Base-by-base conservation (phyloP, 2,113 vertebrate species). In the Hucho hucho region DNA sequence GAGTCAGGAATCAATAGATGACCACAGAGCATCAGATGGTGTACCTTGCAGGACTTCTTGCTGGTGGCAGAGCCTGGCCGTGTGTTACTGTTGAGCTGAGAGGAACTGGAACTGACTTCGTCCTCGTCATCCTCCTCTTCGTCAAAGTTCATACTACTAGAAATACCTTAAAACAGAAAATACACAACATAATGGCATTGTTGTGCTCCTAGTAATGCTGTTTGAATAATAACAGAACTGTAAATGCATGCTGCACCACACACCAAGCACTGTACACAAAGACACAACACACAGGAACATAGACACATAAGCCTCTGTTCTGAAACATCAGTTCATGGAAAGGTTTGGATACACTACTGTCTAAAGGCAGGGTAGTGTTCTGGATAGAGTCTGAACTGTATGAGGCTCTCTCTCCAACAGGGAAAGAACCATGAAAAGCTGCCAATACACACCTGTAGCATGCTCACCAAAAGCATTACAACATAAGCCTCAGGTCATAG, bases 141-240 rank as follows among this genome's bases (percentile, higher is more conserved):
- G 83, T 97, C 96, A 84, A 99, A 98, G 89, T 98, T 99, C 96
- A 98, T 98, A 88, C 97, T 98, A 89, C 97, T 97, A 70, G 98
- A 99, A 91, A 98, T 96, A 72, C 97, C 98, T 98, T 87, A 64
- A 81, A 67, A 28, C 16, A 67, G 4, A n/a, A 68, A 63, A 53
- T 18, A 53, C 49, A 53, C 14, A 18, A 53, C 14, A 16, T 53
- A 53, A 53, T 53, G 3, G 16, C 16, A 18, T 11, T 14, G 22
- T 22, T 13, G 22, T 22, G n/a, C 53, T 56, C 53, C 53, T 20
- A 5, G 16, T 56, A 61, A n/a, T 6, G 59, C 22, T 13, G 43
- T 24, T 69, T 28, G 58, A 32, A 20, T 59, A 14, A 25, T 14
- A 72, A 25, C 18, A 67, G 9, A 70, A 56, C 14, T 3, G 1